Conservation (phyloP, 2,797 vertebrate species). For the Kryptolebias ocellatus region DNA sequence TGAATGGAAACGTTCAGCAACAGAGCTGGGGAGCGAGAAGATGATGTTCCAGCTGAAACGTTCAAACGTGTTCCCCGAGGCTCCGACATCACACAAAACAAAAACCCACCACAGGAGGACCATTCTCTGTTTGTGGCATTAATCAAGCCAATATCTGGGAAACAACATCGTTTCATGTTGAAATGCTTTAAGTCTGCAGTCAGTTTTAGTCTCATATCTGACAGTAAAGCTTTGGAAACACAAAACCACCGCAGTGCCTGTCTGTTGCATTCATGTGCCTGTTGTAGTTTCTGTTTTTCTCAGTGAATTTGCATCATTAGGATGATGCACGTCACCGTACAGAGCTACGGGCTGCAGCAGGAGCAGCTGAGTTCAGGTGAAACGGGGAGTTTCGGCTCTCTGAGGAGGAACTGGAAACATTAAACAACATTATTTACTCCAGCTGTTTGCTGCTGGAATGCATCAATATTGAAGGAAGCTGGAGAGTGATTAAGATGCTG, state of each 20-base stretch:
- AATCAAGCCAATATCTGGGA: too few relatives aligned
- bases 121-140: too few relatives aligned
- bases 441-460: conserved; percentile 1
- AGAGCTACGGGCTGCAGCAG: background rate
- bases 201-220: too few relatives aligned
- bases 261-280: too few relatives aligned
- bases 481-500: background rate
- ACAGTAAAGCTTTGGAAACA: too few relatives aligned
- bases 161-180: too few relatives aligned
- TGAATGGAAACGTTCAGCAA: background rate
- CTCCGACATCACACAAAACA: background rate
- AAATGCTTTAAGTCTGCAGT: too few relatives aligned
- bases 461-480: background rate
- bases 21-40: conserved; percentile 8
- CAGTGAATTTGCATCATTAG: too few relatives aligned
- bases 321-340: too few relatives aligned
- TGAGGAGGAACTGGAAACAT: conserved; percentile 2
- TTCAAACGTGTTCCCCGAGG: conserved; percentile 3
- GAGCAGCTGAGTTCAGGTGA: conserved; percentile 6
- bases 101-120: background rate
- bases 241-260: too few relatives aligned
- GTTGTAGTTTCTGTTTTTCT: too few relatives aligned
- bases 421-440: background rate
- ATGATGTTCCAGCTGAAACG: background rate
- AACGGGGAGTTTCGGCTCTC: conserved; percentile 1